Base-by-base conservation (phyloP, 2,888 invertebrate genomes). In the Kryphioiulus occultus region DNA sequence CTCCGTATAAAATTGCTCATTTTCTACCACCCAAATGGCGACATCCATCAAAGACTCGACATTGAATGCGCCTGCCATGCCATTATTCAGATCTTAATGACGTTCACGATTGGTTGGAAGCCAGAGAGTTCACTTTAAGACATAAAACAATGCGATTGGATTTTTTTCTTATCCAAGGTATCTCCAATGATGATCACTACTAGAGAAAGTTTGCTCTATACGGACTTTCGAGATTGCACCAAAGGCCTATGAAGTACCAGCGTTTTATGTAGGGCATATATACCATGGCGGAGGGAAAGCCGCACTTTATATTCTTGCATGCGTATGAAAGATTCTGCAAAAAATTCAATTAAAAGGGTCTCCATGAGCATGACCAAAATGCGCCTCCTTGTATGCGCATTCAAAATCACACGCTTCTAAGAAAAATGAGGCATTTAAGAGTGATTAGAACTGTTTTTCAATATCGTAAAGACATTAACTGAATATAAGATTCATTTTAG, bases 21-120 rank as follows among this genome's bases (percentile, higher is more conserved):
- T 83, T 83, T 83, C 83, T 26, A 39, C 26, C 83, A 35, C 83
- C 83, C 83, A 83, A 83, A 83, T 83, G 32, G 83, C n/a, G 35
- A 42, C 85, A 85, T 85, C 85, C 44, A 85, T 85, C 85, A 85
- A 39, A 42, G 85, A 26, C 85, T 39, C 85, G 85, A 85, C 85
- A 42, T 85, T 85, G 85, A 39, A 85, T 42, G 35, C 22, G 85
- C 85, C 85, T 85, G 35, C 85, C 85, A 44, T 39, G 85, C 35
- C 85, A 85, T 85, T 85, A 85, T 44, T 32, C 85, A 85, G 85
- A 39, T 26, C 26, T 44, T 85, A 39, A 85, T 85, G 42, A 85
- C 85, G 85, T 42, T 83, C 85, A 85, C 85, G 85, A 32, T 85
- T 83, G 83, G 42, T 85, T 85, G 44, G 85, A 32, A 39, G 42